Evolutionary conservation across 2,797 vertebrate genomes (phyloP).

Genomic region (Cynodonichthys magdalenae): DNA sequence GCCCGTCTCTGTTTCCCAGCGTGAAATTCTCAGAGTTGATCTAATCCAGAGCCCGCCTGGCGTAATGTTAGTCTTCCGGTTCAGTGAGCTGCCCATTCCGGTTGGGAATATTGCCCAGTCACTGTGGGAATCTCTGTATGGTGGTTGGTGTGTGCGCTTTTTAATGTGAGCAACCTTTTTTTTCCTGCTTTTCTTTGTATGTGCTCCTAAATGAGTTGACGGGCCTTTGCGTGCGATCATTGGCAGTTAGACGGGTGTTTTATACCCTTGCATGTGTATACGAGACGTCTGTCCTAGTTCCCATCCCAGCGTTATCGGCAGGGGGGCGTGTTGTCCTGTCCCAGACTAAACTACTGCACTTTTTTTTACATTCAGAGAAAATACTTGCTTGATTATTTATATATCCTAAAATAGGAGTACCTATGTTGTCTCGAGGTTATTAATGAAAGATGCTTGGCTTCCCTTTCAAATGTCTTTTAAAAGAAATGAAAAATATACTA

Average conservation of each 20-base stretch:
- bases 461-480: too few relatives aligned
- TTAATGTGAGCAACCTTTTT: slow-evolving; percentile 11
- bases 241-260: slow-evolving; percentile 25
- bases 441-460: too few relatives aligned
- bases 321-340: slow-evolving; percentile 55
- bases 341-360: slow-evolving; percentile 39
- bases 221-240: slow-evolving; percentile 43
- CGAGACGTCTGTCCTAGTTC: slow-evolving; percentile 81
- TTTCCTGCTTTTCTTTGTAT: slow-evolving; percentile 7
- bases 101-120: slow-evolving; percentile 79
- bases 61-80: slow-evolving; percentile 86
- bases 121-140: slow-evolving; percentile 79
- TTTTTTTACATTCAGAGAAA: slow-evolving; percentile 17
- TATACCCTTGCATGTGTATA: slow-evolving; percentile 45
- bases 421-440: too few relatives aligned
- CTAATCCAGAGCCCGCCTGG: slow-evolving; percentile 79
- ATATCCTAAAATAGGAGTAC: too few relatives aligned
- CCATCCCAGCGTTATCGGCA: slow-evolving; percentile 67
- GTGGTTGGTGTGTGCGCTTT: slow-evolving; percentile 36
- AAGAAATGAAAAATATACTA: too few relatives aligned
- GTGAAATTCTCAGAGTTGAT: slow-evolving; percentile 78
- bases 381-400: slow-evolving; percentile 2
- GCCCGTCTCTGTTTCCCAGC: slow-evolving; percentile 58
- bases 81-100: slow-evolving; percentile 80
- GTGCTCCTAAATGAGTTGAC: slow-evolving; percentile 25